Percentiles rank a stretch among this genome's conserved stretches.
phyloP scores from a whole-genome alignment of 92 coral and sea anemone species.

The Micromussa lordhowensis region DNA sequence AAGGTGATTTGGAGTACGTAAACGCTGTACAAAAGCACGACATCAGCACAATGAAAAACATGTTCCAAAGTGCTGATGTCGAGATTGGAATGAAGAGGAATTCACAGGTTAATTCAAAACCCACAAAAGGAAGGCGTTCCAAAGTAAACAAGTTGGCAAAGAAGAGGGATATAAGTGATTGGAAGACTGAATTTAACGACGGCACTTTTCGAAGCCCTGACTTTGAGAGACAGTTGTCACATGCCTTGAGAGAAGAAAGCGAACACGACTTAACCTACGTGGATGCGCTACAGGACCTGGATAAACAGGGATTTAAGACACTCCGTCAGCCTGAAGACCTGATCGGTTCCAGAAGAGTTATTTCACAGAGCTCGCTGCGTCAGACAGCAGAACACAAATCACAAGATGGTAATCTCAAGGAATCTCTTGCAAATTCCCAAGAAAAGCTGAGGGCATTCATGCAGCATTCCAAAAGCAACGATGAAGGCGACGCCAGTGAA shows the following conservation, averaged over 20 bases:
- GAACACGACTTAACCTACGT: constrained; percentile 31
- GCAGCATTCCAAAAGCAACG: background rate
- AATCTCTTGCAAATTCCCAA: background rate
- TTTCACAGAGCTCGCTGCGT: background rate
- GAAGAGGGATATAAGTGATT: constrained; percentile 28
- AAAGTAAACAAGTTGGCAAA: background rate
- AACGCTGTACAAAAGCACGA: constrained; percentile 2
- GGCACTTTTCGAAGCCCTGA: constrained; percentile 51
- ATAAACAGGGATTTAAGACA: constrained; percentile 16
- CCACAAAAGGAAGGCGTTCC: background rate
- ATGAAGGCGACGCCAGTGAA: background rate
- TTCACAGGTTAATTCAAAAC: background rate
- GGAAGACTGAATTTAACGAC: constrained; percentile 12
- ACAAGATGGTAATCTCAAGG: background rate
- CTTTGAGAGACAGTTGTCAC: constrained; percentile 33
- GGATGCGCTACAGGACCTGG: constrained; percentile 10
- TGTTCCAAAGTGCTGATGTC: background rate
- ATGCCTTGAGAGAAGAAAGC: constrained; percentile 26
- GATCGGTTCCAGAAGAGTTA: background rate
- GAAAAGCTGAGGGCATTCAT: constrained; percentile 16
- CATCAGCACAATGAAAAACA: constrained; percentile 1
- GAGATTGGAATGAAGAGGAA: constrained; percentile 19
- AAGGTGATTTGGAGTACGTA: constrained; percentile 1
- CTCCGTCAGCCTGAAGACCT: background rate
- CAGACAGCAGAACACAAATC: background rate